Conservation (phyloP, 2,113 vertebrate species). For the Leptocoma aspasia region DNA sequence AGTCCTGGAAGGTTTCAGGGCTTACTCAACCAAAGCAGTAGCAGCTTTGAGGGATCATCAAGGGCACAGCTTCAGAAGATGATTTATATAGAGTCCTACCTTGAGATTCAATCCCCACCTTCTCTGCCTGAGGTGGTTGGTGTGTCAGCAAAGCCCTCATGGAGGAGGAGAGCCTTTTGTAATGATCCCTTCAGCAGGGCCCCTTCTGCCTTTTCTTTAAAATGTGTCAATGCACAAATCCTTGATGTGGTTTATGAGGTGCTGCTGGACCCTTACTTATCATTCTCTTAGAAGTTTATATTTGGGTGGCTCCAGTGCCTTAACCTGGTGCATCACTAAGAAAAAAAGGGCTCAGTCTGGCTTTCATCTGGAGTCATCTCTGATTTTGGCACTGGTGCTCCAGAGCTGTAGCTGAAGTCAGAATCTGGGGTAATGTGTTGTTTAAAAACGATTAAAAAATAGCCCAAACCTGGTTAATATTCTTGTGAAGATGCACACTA, state of each 20-base stretch:
- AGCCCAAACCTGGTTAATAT: background rate
- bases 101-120: background rate
- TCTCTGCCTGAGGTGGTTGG: background rate
- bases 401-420: background rate
- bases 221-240: background rate
- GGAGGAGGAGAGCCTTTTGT: background rate
- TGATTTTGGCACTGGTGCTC: background rate
- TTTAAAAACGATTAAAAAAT: background rate
- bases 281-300: background rate
- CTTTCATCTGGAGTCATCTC: background rate
- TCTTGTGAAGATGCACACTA: background rate
- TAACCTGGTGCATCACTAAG: background rate
- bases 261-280: background rate
- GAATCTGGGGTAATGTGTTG: background rate
- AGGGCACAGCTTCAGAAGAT: background rate
- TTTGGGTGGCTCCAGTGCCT: background rate
- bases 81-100: background rate
- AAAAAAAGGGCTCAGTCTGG: background rate
- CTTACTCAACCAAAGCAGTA: background rate
- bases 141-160: background rate
- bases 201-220: background rate
- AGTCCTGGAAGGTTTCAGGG: constrained; percentile 5
- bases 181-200: background rate
- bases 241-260: background rate
- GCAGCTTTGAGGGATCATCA: constrained; percentile 15